A percentile compares a stretch with the other conserved stretches of the same genome.
Evolutionary conservation across 92 coral and sea anemone species (phyloP).

Genomic region (Zoanthus sansibaricus): DNA sequence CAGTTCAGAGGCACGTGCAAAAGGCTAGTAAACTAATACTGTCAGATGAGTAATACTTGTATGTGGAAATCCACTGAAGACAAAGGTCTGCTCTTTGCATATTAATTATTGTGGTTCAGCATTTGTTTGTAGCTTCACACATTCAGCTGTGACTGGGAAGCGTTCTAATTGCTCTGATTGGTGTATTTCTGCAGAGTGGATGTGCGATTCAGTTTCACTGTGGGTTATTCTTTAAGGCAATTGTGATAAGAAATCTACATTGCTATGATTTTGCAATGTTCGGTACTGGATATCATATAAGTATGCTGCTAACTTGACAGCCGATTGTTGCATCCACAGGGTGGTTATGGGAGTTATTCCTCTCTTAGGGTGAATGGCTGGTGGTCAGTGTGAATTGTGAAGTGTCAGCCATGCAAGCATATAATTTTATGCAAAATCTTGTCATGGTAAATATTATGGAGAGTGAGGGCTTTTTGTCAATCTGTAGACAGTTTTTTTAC

Average conservation of each 20-base stretch:
- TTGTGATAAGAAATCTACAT: constrained; percentile 26
- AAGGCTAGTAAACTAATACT: no score
- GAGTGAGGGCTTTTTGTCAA: not conserved
- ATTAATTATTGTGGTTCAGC: constrained; percentile 23
- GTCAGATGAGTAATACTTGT: not conserved
- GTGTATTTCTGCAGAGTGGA: constrained; percentile 20
- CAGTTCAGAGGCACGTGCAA: no score
- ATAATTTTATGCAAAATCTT: not conserved
- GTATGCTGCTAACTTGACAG: constrained; percentile 2
- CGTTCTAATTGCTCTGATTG: constrained; percentile 1
- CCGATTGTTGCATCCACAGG: constrained; percentile 1
- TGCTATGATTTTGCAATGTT: constrained; percentile 24
- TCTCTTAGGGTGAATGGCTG: not conserved
- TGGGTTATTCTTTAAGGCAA: constrained; percentile 35
- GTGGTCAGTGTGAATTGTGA: not conserved
- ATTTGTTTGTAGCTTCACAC: constrained; percentile 14
- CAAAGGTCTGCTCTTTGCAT: not conserved
- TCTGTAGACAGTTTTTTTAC: not conserved
- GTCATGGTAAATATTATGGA: no score
- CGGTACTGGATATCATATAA: constrained; percentile 43
- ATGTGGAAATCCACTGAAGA: constrained; percentile 40
- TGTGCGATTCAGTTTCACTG: not conserved
- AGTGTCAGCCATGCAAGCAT: not conserved
- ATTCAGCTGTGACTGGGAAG: constrained; percentile 21
- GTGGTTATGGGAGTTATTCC: not conserved